A percentile compares a stretch with the other conserved stretches of the same genome.
These are phyloP conservation scores for Cettia cetti DNA, from an alignment of 2,113 vertebrate genomes.

Conservation along the genomic window DNA sequence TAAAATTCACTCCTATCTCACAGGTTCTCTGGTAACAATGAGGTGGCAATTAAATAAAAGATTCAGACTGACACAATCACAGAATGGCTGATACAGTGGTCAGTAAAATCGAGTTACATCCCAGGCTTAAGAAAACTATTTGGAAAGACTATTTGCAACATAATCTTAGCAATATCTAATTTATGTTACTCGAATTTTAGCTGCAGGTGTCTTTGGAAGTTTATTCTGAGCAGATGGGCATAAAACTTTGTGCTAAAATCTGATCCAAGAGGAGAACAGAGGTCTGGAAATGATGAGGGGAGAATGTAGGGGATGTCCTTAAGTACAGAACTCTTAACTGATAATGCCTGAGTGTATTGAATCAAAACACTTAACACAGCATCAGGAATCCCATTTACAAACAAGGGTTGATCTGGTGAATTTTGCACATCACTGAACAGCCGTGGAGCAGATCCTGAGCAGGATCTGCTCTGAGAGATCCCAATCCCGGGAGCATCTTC, in stretches of 20 bases:
- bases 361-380: neutral
- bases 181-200: neutral
- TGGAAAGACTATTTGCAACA: neutral
- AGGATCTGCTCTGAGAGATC: neutral
- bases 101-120: neutral
- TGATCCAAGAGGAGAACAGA: neutral
- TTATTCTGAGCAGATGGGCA: neutral
- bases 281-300: neutral
- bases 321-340: neutral
- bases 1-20: neutral
- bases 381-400: neutral
- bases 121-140: neutral
- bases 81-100: neutral
- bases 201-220: neutral
- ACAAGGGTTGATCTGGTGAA: neutral
- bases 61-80: neutral
- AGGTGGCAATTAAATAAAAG: neutral
- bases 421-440: rapidly evolving
- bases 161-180: neutral
- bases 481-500: neutral
- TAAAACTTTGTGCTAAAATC: neutral
- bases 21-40: neutral
- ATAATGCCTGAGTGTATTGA: neutral
- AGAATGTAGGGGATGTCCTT: neutral
- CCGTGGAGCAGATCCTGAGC: neutral